Conservation (phyloP, 2,113 vertebrate species). For the Prunella fulvescens region DNA sequence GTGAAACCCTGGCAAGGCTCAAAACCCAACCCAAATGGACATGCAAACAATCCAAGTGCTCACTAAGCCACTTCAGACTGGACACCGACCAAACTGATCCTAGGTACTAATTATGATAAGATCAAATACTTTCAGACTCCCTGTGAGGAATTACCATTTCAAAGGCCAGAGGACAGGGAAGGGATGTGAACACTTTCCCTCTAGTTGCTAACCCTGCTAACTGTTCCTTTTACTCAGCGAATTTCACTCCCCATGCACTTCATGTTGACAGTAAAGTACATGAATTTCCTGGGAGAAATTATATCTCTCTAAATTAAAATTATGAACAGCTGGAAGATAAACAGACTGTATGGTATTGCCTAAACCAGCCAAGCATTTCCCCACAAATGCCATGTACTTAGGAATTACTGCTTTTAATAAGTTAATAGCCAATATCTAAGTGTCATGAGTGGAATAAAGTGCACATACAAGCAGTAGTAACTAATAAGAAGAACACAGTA, state of each 20-base stretch:
- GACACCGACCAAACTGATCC: not conserved
- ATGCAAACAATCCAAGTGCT: not conserved
- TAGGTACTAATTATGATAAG: not conserved
- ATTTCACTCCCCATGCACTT: not conserved
- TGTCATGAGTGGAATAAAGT: slow-evolving; percentile 11
- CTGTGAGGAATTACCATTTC: not conserved
- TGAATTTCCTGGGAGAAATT: not conserved
- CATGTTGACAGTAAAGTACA: not conserved
- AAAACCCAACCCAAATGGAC: not conserved
- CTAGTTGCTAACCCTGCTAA: not conserved
- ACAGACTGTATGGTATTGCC: not conserved
- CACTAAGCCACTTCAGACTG: not conserved
- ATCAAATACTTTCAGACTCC: not conserved
- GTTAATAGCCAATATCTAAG: not conserved
- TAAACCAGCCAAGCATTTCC: not conserved
- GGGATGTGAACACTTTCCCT: not conserved
- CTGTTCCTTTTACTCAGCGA: not conserved
- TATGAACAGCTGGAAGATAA: not conserved
- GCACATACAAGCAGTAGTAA: slow-evolving; percentile 2
- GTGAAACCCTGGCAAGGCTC: not conserved
- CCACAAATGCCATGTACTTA: not conserved
- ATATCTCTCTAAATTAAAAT: not conserved
- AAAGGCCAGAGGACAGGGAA: not conserved
- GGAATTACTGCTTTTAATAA: slow-evolving; percentile 58
- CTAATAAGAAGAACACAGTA: not conserved